Evolutionary conservation across 1,140 invertebrate genomes (phyloP).

Genomic region (Fopius arisanus): DNA sequence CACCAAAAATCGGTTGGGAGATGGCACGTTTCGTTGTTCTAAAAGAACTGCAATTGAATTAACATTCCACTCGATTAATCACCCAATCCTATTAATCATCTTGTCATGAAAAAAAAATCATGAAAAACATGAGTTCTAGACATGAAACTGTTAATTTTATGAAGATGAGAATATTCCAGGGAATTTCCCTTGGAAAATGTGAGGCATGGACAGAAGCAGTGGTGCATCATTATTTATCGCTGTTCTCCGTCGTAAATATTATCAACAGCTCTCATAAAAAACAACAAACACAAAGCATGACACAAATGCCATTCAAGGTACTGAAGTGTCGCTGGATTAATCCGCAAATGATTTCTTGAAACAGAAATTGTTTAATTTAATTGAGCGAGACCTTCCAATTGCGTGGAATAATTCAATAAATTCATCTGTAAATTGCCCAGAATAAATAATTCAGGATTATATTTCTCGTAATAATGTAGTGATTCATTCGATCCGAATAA

Average conservation of each 20-base stretch:
- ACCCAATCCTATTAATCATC: not conserved
- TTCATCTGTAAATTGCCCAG: too few species aligned
- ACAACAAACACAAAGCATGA: not conserved
- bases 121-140: not conserved
- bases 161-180: not conserved
- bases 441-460: too few species aligned
- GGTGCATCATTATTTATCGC: slow-evolving; percentile 9
- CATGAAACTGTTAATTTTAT: not conserved
- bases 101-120: not conserved
- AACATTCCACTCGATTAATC: not conserved
- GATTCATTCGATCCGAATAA: not conserved
- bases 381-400: not conserved
- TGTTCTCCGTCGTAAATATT: not conserved
- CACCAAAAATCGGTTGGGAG: slow-evolving; percentile 48
- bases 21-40: slow-evolving; percentile 58
- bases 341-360: not conserved
- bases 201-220: slow-evolving; percentile 2
- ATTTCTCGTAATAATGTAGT: not conserved
- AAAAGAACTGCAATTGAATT: slow-evolving; percentile 49
- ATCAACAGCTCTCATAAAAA: not conserved
- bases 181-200: not conserved
- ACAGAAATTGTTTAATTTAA: not conserved
- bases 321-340: not conserved
- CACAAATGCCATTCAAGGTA: not conserved
- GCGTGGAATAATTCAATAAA: not conserved